Evolutionary conservation across 1,140 invertebrate species (phyloP), one percentile per base, ranked within the genome.

Genomic region (Drosophila funebris): DNA sequence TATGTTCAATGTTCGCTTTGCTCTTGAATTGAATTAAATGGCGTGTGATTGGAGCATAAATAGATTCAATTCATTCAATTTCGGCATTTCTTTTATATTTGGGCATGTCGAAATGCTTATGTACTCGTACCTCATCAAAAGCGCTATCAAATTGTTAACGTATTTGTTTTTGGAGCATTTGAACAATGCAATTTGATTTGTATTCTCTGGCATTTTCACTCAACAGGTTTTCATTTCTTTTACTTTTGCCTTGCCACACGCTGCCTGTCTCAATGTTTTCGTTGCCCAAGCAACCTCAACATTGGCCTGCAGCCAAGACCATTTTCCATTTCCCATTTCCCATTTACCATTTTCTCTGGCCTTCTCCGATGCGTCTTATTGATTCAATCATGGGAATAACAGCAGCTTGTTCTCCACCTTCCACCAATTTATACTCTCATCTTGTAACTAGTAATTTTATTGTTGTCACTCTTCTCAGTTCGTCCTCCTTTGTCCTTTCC

Each of bases 311-410:
- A 60, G 70, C 70, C 63, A 73, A 57, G 58, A 46, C 36, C 36
- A 46, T 69, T 61, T 62, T 11, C 8, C 31, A 33, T 33, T 33
- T 33, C 31, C 33, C 33, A 36, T 27, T 27, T 27, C 24, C 18
- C 31, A 33, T 33, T 33, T 33, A 8, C 33, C 33, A 36, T 27
- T 27, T 27, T 6, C 18, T n/a, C 16, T 73, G 64, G 53, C 76
- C 76, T 71, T 71, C 36, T 50, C 0, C 20, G 13, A 16, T 27
- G 16, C 39, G 44, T 46, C 63, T 54, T 87, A 85, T 85, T 85
- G 81, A 87, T 85, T 87, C 74, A 78, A 87, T 87, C 64, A 69
- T 62, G 84, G 76, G 71, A 87, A 85, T 74, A 71, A 77, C 74
- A 78, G 81, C 81, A 82, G 78, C 60, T 54, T 78, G 73, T 71